Conservation (phyloP, 2,888 invertebrate genomes). For the Drosophila nr. perissopoda region DNA sequence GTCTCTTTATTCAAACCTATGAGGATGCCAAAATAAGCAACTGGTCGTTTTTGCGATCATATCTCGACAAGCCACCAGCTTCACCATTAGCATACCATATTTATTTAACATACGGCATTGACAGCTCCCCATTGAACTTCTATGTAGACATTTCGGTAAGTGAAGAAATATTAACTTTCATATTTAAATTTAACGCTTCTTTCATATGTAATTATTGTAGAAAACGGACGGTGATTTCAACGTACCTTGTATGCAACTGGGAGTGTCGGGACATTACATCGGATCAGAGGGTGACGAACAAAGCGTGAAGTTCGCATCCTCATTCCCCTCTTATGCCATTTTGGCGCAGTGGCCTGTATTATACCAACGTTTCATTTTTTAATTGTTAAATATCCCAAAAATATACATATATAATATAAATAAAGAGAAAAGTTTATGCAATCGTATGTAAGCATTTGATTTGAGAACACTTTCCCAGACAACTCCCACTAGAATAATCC, state of each 20-base stretch:
- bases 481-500: not conserved
- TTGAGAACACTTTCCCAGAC: too few species aligned
- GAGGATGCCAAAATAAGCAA: slow-evolving; percentile 62
- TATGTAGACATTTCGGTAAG: slow-evolving; percentile 65
- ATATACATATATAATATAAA: slow-evolving; percentile 68
- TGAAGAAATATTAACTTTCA: not conserved
- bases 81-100: slow-evolving; percentile 74
- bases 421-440: not conserved
- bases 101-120: slow-evolving; percentile 69
- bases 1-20: slow-evolving; percentile 71
- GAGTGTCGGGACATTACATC: slow-evolving; percentile 85
- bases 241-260: slow-evolving; percentile 82
- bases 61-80: slow-evolving; percentile 58
- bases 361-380: slow-evolving; percentile 83
- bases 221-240: slow-evolving; percentile 62
- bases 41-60: slow-evolving; percentile 74
- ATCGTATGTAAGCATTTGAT: too few species aligned
- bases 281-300: slow-evolving; percentile 83
- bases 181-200: too few species aligned
- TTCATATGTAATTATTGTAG: slow-evolving; percentile 11
- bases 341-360: slow-evolving; percentile 85
- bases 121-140: slow-evolving; percentile 69
- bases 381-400: slow-evolving; percentile 17
- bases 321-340: slow-evolving; percentile 85
- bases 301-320: slow-evolving; percentile 83